Evolutionary conservation across 1,140 invertebrate species (phyloP).

Genomic region (Holotrichia oblita): DNA sequence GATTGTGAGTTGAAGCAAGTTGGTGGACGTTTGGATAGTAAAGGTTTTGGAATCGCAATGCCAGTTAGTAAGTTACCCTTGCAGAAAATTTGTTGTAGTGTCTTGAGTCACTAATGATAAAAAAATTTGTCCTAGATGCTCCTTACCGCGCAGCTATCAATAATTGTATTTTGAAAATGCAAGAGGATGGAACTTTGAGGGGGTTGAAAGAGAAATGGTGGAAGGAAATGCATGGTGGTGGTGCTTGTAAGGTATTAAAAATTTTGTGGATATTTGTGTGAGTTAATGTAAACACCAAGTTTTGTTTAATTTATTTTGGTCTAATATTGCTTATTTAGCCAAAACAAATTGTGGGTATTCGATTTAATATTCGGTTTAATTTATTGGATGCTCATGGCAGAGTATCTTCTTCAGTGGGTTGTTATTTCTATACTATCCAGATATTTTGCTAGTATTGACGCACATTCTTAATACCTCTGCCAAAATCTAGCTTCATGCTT

Average conservation of each 20-base stretch:
- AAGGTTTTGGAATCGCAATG: constrained; percentile 84
- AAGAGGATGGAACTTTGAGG: constrained; percentile 75
- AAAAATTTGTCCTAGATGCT: constrained; percentile 67
- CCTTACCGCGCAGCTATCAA: constrained; percentile 72
- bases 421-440: no score
- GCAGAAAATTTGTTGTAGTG: background rate
- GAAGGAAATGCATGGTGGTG: constrained; percentile 65
- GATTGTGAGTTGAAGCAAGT: constrained; percentile 82
- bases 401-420: no score
- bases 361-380: no score
- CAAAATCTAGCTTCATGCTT: no score
- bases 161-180: constrained; percentile 74
- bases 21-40: constrained; percentile 78
- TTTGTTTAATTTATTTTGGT: constrained; percentile 18
- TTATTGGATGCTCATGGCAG: no score
- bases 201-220: constrained; percentile 82
- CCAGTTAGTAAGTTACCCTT: constrained; percentile 69
- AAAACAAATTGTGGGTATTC: no score
- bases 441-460: no score
- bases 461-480: no score
- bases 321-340: no score
- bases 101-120: no score
- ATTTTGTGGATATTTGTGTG: constrained; percentile 46
- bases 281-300: background rate
- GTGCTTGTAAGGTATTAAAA: constrained; percentile 55